These are phyloP conservation scores for Bruchidius siliquastri DNA, from an alignment of 2,888 invertebrate species.

Conservation along the genomic window DNA sequence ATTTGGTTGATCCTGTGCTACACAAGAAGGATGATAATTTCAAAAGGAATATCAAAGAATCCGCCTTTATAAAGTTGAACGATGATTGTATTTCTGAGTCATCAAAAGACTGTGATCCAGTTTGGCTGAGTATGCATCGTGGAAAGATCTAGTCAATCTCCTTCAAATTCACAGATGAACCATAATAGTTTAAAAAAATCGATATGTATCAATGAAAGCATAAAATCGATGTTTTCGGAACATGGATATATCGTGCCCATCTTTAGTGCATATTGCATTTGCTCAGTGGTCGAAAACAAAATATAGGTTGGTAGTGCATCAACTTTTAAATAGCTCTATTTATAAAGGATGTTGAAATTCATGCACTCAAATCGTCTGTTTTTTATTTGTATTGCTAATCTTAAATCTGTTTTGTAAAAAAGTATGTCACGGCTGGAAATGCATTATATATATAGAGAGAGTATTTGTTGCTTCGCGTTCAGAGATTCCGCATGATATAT, in stretches of 20 bases:
- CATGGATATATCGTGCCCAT: background rate
- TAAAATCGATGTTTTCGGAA: background rate
- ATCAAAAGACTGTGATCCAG: too few species aligned
- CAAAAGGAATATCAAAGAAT: too few species aligned
- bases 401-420: conserved; percentile 30
- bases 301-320: background rate
- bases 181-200: too few species aligned
- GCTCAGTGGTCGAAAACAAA: background rate
- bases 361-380: conserved; percentile 19
- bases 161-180: too few species aligned
- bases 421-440: conserved; percentile 29
- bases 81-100: too few species aligned
- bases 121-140: too few species aligned
- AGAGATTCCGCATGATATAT: conserved; percentile 10
- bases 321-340: conserved; percentile 10
- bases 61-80: too few species aligned
- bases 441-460: conserved; percentile 8
- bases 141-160: too few species aligned
- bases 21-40: too few species aligned
- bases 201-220: background rate
- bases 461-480: conserved; percentile 29
- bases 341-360: conserved; percentile 24
- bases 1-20: too few species aligned
- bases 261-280: background rate
- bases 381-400: conserved; percentile 29